Evolutionary conservation across 2,888 invertebrate genomes (phyloP), one percentile per base, ranked within the genome.

Genomic region (Azorinus chamasolen): DNA sequence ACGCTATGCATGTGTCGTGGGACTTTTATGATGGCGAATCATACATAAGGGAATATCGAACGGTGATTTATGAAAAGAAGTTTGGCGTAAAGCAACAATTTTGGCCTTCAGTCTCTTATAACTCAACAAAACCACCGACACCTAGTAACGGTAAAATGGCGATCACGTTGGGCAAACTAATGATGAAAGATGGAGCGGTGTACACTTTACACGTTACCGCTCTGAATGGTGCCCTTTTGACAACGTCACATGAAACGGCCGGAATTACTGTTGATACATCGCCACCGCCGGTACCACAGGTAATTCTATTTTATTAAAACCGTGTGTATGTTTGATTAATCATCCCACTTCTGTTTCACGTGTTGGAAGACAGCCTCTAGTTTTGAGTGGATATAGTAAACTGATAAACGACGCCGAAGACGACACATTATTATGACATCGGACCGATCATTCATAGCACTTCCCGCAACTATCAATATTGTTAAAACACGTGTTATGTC

Each of bases 251-350:
- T 6, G 83, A 88, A 58, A 84, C 87, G 0, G 39, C 62, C 2
- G 87, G 86, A 3, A 80, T 88, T 12, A 83, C 71, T 2, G 70
- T 89, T 20, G 89, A 89, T 62, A 79, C 69, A 18, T 81, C 86
- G 1, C 78, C 86, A 10, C 89, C 89, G 8, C 58, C 45, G 5
- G 24, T 69, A 2, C 78, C 79, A n/a, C 72, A 81, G 74, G 87
- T 87, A 74, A 69, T 22, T 22, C 4, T 10, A n/a, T n/a, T n/a
- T n/a, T n/a, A n/a, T n/a, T n/a, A n/a, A n/a, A n/a, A n/a, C n/a
- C n/a, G n/a, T n/a, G n/a, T n/a, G n/a, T n/a, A n/a, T n/a, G n/a
- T n/a, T n/a, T n/a, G n/a, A n/a, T n/a, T n/a, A n/a, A n/a, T n/a
- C n/a, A n/a, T n/a, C n/a, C n/a, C n/a, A n/a, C n/a, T n/a, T n/a